Percentiles rank a stretch among this genome's conserved stretches.
These are phyloP conservation scores for Oreonectes daqikongensis DNA, from an alignment of 2,797 vertebrate genomes.

Conservation along the genomic window DNA sequence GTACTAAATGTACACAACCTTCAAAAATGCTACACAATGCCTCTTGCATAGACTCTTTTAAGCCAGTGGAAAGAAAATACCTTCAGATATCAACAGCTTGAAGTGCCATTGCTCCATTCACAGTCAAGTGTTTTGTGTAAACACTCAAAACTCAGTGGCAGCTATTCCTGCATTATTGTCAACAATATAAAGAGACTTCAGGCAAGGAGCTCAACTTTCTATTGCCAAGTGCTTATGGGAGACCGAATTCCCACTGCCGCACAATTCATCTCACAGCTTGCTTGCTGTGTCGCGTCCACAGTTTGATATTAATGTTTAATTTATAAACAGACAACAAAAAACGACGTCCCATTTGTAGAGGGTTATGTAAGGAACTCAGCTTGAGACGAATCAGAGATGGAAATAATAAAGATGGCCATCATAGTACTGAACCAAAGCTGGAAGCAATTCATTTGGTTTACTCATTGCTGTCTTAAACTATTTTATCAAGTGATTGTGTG, in stretches of 20 bases:
- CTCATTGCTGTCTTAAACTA: background rate
- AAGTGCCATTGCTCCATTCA: background rate
- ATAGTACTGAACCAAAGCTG: too few species aligned
- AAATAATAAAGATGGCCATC: background rate
- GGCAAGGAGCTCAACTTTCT: conserved; percentile 36
- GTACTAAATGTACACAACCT: background rate
- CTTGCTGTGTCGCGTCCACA: conserved; percentile 11
- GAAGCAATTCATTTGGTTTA: conserved; percentile 5
- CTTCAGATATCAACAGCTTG: background rate
- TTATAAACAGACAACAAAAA: conserved; percentile 18
- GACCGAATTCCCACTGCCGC: conserved; percentile 36
- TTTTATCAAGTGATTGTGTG: background rate
- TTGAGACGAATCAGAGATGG: background rate
- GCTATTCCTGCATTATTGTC: conserved; percentile 74
- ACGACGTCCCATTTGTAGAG: background rate
- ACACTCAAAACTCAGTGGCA: conserved; percentile 58
- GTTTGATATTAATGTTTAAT: conserved; percentile 30
- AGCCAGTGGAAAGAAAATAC: background rate
- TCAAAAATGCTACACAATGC: background rate
- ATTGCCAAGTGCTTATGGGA: conserved; percentile 48
- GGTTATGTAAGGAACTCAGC: background rate
- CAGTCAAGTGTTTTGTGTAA: background rate
- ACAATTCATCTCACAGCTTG: conserved; percentile 52
- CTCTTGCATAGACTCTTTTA: background rate
- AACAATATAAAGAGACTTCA: conserved; percentile 53